Evolutionary conservation across 2,113 vertebrate species (phyloP), one percentile per base, ranked within the genome.

Genomic region (Edolisoma coerulescens): DNA sequence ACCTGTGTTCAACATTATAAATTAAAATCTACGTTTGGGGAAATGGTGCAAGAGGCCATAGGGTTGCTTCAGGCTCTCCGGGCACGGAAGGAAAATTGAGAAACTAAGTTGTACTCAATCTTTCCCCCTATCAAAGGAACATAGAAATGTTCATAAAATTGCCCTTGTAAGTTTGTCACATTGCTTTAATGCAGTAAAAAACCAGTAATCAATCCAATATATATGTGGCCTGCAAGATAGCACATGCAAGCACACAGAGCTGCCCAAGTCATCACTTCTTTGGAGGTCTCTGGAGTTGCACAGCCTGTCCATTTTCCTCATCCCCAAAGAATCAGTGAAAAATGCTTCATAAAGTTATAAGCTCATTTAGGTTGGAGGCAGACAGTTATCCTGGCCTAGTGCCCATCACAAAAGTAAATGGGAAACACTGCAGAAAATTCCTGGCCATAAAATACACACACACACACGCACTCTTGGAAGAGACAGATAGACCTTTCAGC

Each of bases 311-410:
- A 45, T 47, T 91, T 89, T 71, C 71, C 78, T 96, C 63, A 93
- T 59, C 49, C 80, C 61, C 47, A 86, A 94, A 96, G 82, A 10
- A 45, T 84, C 88, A 90, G 59, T 74, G 67, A 93, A 85, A 83
- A 87, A 94, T 89, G 76, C 68, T 97, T 89, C 84, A 70, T 94
- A 71, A 94, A 82, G 60, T 37, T 93, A 84, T 89, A 88, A 94
- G 69, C 80, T 92, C 87, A 91, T 97, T 95, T 93, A 82, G 19
- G 59, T 86, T 78, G 84, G 86, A 97, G 87, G 53, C 86, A 95
- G 94, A 95, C 90, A 97, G 95, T 88, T 52, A 95, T 94, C 76
- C 85, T 97, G 98, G 96, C 80, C 30, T 53, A n/a, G 12, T 7
- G 84, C 94, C 89, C 68, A 65, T 81, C 81, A 92, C 65, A 94